Conservation (phyloP, 2,888 invertebrate genomes). For the Cheilosia grossa region DNA sequence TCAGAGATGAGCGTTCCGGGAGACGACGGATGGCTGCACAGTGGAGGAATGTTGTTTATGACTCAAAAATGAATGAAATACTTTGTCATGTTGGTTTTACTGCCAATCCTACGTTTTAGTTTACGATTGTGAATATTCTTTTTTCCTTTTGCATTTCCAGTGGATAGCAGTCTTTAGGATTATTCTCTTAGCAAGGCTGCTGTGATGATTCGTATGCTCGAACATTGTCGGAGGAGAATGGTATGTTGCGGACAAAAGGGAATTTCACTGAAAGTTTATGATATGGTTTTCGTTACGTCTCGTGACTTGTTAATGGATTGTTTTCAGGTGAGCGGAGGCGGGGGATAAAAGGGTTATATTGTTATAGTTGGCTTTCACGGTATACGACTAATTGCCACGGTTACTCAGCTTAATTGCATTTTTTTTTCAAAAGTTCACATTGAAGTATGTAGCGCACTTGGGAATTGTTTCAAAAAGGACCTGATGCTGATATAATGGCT, state of each 20-base stretch:
- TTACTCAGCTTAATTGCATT: background rate
- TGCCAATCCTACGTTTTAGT: slow-evolving; percentile 39
- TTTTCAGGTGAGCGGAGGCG: background rate
- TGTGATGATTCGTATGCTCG: background rate
- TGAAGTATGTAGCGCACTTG: background rate
- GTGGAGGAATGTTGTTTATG: slow-evolving; percentile 31
- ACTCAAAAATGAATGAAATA: slow-evolving; percentile 63
- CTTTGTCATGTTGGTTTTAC: slow-evolving; percentile 56
- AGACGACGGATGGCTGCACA: background rate
- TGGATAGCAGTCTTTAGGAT: slow-evolving; percentile 41
- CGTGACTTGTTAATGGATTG: slow-evolving; percentile 13
- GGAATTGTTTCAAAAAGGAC: background rate
- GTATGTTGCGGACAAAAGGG: background rate
- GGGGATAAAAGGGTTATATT: background rate
- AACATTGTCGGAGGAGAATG: slow-evolving; percentile 3
- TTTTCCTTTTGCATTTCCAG: background rate
- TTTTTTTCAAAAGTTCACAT: background rate
- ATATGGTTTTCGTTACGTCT: slow-evolving; percentile 6
- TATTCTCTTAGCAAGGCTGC: slow-evolving; percentile 13
- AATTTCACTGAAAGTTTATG: slow-evolving; percentile 31
- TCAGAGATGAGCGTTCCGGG: slow-evolving; percentile 35
- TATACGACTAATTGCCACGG: background rate
- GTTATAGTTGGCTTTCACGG: background rate
- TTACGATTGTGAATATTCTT: slow-evolving; percentile 32
- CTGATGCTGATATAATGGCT: too few relatives aligned